phyloP scores from a whole-genome alignment of 2,888 invertebrate species.

The Agonopterix alstromeriana region DNA sequence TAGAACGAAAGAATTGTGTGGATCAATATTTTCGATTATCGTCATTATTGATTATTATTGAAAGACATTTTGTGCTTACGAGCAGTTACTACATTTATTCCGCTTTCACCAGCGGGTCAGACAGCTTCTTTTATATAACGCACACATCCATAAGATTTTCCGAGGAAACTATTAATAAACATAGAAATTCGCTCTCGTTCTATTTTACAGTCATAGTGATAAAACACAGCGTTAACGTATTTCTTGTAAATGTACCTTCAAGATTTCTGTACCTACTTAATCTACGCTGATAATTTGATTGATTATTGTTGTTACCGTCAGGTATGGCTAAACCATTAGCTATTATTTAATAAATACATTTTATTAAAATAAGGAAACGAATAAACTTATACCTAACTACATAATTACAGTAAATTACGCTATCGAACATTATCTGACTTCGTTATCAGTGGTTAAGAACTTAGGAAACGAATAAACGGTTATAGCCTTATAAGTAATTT shows the following conservation, averaged over 20 bases:
- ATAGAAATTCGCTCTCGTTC: no score
- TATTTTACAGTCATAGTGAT: no score
- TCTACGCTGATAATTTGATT: neutral
- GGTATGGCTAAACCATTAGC: no score
- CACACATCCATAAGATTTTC: no score
- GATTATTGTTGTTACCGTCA: no score
- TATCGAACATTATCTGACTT: conserved; percentile 5
- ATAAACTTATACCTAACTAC: neutral
- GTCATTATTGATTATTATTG: no score
- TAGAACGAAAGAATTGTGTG: conserved; percentile 48
- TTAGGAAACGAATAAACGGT: conserved; percentile 4
- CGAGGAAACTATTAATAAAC: no score
- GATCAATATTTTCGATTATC: conserved; percentile 18
- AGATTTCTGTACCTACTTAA: neutral
- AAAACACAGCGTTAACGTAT: neutral
- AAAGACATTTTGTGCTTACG: no score
- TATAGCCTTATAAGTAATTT: neutral
- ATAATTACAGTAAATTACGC: conserved; percentile 6
- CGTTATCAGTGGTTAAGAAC: neutral
- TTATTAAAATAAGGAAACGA: conserved; percentile 1
- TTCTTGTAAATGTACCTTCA: neutral
- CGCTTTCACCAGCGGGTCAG: no score
- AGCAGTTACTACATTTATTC: no score
- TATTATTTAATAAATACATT: neutral
- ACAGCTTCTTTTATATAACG: no score